phyloP scores from a whole-genome alignment of 2,113 vertebrate genomes.

The Panurus biarmicus region DNA sequence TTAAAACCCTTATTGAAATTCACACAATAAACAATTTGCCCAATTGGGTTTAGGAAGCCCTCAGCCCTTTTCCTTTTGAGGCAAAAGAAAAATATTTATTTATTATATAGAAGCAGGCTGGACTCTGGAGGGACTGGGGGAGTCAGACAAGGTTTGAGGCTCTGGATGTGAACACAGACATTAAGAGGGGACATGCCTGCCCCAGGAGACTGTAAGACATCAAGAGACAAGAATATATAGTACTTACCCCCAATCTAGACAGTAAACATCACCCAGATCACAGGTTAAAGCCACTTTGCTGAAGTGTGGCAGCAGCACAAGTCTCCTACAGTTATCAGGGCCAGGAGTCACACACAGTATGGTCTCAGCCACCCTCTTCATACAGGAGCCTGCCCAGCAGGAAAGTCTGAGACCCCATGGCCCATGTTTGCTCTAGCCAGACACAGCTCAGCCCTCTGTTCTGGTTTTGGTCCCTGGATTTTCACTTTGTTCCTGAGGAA shows the following conservation, averaged over 20 bases:
- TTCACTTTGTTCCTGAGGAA: rapidly evolving
- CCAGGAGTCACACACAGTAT: neutral
- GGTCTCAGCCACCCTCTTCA: rapidly evolving
- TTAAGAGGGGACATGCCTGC: neutral
- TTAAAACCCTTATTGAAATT: slow-evolving; percentile 60
- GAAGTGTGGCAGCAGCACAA: neutral
- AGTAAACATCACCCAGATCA: neutral
- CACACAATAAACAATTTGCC: slow-evolving; percentile 64
- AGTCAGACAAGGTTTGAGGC: rapidly evolving
- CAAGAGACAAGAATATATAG: neutral
- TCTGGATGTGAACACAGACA: neutral
- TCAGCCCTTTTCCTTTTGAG: slow-evolving; percentile 49
- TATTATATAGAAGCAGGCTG: neutral
- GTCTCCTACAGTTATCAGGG: neutral
- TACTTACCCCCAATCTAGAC: neutral
- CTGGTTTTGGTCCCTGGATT: neutral
- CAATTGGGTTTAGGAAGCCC: slow-evolving; percentile 38
- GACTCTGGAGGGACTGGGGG: neutral
- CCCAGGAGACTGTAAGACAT: neutral
- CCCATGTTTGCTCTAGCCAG: neutral
- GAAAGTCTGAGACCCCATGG: neutral
- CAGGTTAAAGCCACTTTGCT: neutral
- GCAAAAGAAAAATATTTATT: slow-evolving; percentile 19
- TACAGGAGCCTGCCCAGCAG: neutral
- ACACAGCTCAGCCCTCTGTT: neutral